Base-by-base conservation (phyloP, 1,140 invertebrate species). In the Penaeus indicus region DNA sequence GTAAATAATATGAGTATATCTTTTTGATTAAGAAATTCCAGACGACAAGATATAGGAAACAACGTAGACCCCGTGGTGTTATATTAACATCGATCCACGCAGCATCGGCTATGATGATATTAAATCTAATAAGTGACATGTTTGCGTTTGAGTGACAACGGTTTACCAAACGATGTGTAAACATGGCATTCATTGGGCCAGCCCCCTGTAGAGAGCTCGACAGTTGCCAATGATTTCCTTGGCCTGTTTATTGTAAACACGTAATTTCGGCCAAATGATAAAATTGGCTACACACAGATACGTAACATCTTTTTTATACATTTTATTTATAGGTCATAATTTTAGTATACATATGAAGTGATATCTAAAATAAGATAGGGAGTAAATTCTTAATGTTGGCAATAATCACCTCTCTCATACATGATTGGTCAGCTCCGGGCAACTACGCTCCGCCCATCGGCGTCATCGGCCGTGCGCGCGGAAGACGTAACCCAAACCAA, bases 71-170 rank as follows among this genome's bases (percentile, higher is more conserved):
- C 54, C 54, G 54, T 54, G 54, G 54, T 54, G 54, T 54, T 54
- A 54, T 54, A 54, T 54, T 54, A 54, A 54, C 16, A 54, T 54
- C 54, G 54, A 54, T 54, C 54, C 54, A 54, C 54, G 11, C 54
- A 54, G 54, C 54, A 54, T 54, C 54, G 54, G 54, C 13, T 86
- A 79, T 75, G 84, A 86, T 75, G 85, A 79, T 86, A 86, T 80
- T 86, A 80, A 42, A 86, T 63, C 60, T 80, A 79, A 86, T 86
- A 86, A 86, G 85, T 38, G 75, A 78, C 54, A 61, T 86, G 85
- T 86, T 86, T 78, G 85, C 64, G 60, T 64, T 67, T 60, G 32
- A 79, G 22, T 61, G 32, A 16, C 47, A 38, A 62, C 27, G 84
- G 84, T 85, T 85, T 85, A 75, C 69, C 72, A 54, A 60, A 62